Conservation (phyloP, 2,113 vertebrate species). For the Lepidothrix coronata region DNA sequence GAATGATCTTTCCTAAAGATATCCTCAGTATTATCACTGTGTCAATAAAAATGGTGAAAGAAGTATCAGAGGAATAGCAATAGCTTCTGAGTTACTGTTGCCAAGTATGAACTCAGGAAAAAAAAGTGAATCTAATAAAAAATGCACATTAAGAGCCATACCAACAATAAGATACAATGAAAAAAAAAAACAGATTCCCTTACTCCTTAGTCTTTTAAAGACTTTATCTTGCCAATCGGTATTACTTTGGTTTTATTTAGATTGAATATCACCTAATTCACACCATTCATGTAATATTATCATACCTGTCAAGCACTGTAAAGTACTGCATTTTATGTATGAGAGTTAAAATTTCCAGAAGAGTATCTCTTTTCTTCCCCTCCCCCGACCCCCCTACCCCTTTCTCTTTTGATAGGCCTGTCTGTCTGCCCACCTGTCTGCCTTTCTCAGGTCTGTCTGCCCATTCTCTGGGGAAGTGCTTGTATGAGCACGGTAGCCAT, state of each 20-base stretch:
- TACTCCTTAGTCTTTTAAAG: background rate
- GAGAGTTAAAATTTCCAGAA: background rate
- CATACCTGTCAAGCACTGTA: background rate
- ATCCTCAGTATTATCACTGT: background rate
- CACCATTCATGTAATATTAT: background rate
- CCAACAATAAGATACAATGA: background rate
- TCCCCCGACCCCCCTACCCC: rapidly evolving
- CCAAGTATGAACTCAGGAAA: background rate
- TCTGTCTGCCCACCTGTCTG: background rate
- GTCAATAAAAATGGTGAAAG: background rate
- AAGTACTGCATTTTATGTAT: background rate
- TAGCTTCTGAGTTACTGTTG: background rate
- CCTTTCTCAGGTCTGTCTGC: background rate
- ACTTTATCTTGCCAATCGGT: background rate
- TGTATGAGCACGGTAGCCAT: rapidly evolving
- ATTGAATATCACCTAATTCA: background rate
- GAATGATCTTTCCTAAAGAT: background rate
- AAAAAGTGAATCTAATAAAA: background rate
- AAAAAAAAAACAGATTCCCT: background rate
- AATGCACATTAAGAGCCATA: background rate
- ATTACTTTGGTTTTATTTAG: background rate
- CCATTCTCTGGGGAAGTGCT: background rate
- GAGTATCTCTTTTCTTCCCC: background rate
- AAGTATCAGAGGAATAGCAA: background rate
- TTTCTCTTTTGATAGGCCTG: background rate